phyloP scores from a whole-genome alignment of 2,888 invertebrate species.

The Kryphioiulus occultus region DNA sequence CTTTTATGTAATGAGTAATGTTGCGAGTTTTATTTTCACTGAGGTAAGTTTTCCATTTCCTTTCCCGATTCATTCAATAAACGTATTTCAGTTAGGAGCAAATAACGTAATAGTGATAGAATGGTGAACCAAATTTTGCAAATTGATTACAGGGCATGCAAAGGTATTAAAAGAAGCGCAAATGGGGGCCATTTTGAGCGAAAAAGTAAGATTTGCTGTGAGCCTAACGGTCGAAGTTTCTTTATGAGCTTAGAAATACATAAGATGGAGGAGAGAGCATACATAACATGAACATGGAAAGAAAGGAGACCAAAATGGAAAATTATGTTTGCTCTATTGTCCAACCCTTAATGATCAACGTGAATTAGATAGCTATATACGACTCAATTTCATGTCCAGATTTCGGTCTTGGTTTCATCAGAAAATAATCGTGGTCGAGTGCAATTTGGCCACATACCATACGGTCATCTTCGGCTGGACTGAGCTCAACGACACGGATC shows the following conservation, averaged over 20 bases:
- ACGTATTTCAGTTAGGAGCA: background rate
- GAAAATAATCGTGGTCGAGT: background rate
- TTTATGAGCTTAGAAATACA: constrained; percentile 22
- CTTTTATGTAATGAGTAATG: too few species aligned
- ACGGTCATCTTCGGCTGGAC: background rate
- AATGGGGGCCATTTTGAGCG: constrained; percentile 3
- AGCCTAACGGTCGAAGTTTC: constrained; percentile 16
- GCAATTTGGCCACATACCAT: background rate
- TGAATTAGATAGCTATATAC: constrained; percentile 25
- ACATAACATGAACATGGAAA: constrained; percentile 37
- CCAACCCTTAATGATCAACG: constrained; percentile 44
- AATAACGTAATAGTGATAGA: background rate
- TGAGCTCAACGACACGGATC: constrained; percentile 16
- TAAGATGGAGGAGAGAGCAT: background rate
- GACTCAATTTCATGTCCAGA: constrained; percentile 44
- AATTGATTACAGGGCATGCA: constrained; percentile 10
- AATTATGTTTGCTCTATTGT: constrained; percentile 45
- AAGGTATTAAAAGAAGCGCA: background rate
- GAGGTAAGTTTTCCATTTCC: background rate
- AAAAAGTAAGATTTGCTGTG: background rate
- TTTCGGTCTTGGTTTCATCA: background rate
- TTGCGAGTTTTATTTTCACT: too few species aligned
- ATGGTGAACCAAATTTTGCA: constrained; percentile 20
- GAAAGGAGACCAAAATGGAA: constrained; percentile 42
- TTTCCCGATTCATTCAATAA: background rate